Conservation (phyloP, 2,113 vertebrate genomes). For the Helogale parvula region DNA sequence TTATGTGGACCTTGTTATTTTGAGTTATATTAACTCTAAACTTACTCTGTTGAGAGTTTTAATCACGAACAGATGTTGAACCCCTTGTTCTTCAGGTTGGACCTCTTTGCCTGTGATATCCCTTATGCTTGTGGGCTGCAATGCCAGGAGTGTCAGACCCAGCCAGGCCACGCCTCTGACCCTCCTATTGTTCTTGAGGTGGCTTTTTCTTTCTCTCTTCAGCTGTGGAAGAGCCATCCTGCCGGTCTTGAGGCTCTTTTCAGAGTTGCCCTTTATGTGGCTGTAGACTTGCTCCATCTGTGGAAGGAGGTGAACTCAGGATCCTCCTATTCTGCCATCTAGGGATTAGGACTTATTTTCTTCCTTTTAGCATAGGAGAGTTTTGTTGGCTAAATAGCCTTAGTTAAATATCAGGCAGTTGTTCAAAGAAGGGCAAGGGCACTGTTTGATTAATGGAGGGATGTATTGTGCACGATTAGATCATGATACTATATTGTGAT, state of each 20-base stretch:
- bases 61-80: neutral
- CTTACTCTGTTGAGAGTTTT: neutral
- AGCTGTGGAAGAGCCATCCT: neutral
- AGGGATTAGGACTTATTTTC: neutral
- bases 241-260: neutral
- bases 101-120: neutral
- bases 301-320: neutral
- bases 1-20: neutral
- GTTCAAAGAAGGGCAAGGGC: slow-evolving; percentile 16
- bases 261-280: neutral
- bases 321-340: neutral
- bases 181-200: too few species aligned
- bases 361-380: neutral
- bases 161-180: neutral
- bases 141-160: neutral
- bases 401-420: neutral
- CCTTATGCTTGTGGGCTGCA: neutral
- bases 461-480: neutral
- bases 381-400: neutral
- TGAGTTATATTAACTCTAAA: neutral
- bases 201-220: neutral
- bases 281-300: neutral
- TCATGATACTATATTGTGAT: slow-evolving; percentile 41
- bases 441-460: slow-evolving; percentile 60
- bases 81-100: neutral